Evolutionary conservation across 2,113 vertebrate species (phyloP), one percentile per base, ranked within the genome.

Genomic region (Burhinus bistriatus): DNA sequence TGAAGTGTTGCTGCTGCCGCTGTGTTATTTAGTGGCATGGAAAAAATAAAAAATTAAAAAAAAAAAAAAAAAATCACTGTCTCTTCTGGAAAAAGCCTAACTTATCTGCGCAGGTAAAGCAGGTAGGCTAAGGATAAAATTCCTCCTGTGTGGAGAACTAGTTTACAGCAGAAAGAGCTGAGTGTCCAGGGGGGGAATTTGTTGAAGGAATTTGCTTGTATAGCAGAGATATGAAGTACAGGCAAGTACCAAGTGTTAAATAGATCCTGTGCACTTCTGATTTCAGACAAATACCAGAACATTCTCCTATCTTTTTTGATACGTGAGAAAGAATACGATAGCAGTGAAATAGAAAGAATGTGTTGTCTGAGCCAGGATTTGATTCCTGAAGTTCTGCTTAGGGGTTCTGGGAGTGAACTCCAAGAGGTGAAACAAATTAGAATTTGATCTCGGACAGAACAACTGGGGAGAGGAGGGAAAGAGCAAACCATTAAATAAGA

Each of bases 401-500:
- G 68, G 49, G 25, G 44, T 34, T 95, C 85, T 11, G 7, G 38
- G 65, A 20, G 82, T 92, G 71, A 88, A 38, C 36, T 83, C 47
- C 36, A 45, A 47, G 89, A 78, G 82, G 79, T 83, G 82, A 93
- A 95, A 49, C n/a, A 18, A 62, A 45, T 69, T 72, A 71, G 68
- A 72, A 3, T 93, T 75, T 83, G 49, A 88, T 76, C 25, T 32
- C 5, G 6, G 66, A 57, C 58, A 57, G 89, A 89, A 30, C 40
- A 82, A 72, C 52, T 77, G 27, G 34, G 62, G 51, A 95, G 90
- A 91, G 68, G 62, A 83, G 93, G 70, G 62, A 76, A 91, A 73
- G 77, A 80, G 66, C 69, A 94, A 96, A 61, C 91, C 87, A 61
- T 94, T 94, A 86, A 97, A 80, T 89, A 87, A 83, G 78, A 87